phyloP scores from a whole-genome alignment of 2,888 invertebrate species.

The Matsumyia berberina region DNA sequence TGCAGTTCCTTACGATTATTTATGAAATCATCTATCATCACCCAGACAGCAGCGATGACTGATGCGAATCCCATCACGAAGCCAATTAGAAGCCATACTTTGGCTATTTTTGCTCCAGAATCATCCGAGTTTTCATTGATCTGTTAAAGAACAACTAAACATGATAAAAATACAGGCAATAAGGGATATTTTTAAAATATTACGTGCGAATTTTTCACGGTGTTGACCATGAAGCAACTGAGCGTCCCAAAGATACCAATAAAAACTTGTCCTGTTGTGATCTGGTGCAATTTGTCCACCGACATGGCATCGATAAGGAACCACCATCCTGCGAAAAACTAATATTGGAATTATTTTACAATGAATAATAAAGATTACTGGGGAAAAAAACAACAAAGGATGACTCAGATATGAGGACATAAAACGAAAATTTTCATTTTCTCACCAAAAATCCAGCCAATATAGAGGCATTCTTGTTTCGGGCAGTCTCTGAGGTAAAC shows the following conservation, averaged over 20 bases:
- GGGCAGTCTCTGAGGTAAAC: slow-evolving; percentile 93
- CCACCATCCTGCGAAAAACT: slow-evolving; percentile 99
- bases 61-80: slow-evolving; percentile 98
- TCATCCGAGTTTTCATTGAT: slow-evolving; percentile 81
- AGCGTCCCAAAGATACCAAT: slow-evolving; percentile 97
- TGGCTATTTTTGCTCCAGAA: slow-evolving; percentile 93
- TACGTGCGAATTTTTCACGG: slow-evolving; percentile 96
- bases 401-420: slow-evolving; percentile 56
- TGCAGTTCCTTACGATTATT: slow-evolving; percentile 86
- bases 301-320: slow-evolving; percentile 97
- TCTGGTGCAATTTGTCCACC: slow-evolving; percentile 88
- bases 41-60: slow-evolving; percentile 98
- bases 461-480: slow-evolving; percentile 94
- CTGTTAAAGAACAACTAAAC: slow-evolving; percentile 78
- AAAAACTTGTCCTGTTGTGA: slow-evolving; percentile 92
- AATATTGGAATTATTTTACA: slow-evolving; percentile 77
- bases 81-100: slow-evolving; percentile 97
- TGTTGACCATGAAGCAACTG: slow-evolving; percentile 98
- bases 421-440: slow-evolving; percentile 40
- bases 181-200: slow-evolving; percentile 29
- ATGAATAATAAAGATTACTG: slow-evolving; percentile 43
- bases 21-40: slow-evolving; percentile 95
- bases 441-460: slow-evolving; percentile 93
- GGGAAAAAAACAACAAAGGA: slow-evolving; percentile 31
- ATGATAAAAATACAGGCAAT: slow-evolving; percentile 17